Conservation (phyloP, 2,797 vertebrate species). For the Threskiornis aethiopicus region DNA sequence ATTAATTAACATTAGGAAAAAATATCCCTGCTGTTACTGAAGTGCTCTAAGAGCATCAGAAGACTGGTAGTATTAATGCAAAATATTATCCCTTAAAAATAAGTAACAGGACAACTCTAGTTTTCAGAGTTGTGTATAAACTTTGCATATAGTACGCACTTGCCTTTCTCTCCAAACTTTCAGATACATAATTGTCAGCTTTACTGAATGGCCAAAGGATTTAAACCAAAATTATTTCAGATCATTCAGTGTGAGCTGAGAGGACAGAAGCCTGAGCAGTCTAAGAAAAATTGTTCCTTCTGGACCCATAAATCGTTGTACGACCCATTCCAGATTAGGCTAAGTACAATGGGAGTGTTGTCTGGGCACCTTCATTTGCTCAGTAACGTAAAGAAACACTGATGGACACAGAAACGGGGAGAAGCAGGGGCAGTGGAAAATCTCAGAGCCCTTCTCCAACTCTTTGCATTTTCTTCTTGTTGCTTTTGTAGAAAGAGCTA, state of each 20-base stretch:
- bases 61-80: neutral
- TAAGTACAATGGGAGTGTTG: neutral
- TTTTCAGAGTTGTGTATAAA: neutral
- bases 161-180: neutral
- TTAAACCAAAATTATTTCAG: neutral
- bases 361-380: neutral
- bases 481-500: neutral
- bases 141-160: neutral
- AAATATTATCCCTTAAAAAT: neutral
- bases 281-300: neutral
- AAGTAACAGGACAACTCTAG: neutral
- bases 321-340: neutral
- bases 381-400: neutral
- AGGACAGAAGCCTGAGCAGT: neutral
- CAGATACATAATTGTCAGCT: neutral
- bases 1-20: neutral
- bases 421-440: neutral
- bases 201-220: neutral
- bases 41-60: neutral
- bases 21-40: neutral
- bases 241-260: neutral
- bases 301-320: neutral
- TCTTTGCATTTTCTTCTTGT: neutral
- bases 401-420: neutral
- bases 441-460: neutral